phyloP scores from a whole-genome alignment of 2,113 vertebrate species.

The Strix aluco region DNA sequence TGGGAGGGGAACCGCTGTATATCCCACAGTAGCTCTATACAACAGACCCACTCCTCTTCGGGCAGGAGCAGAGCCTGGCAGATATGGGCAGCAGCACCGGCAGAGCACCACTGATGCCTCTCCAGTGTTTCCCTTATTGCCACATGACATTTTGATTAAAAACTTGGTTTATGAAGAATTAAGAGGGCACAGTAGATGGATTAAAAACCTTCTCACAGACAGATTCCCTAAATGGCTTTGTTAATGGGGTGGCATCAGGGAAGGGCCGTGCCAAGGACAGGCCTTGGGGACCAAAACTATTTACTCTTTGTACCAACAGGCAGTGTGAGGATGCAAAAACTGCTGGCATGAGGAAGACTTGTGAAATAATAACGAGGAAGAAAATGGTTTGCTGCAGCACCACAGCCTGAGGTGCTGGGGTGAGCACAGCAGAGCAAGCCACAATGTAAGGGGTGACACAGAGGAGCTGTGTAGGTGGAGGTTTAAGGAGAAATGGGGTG shows the following conservation, averaged over 20 bases:
- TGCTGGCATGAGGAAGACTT: not conserved
- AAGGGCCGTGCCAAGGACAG: not conserved
- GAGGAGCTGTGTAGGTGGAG: too few relatives aligned
- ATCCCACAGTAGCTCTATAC: not conserved
- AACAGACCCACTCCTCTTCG: not conserved
- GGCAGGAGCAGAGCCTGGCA: not conserved
- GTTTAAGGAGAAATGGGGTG: not conserved
- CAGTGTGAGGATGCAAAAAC: not conserved
- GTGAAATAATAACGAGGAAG: not conserved
- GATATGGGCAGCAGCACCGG: not conserved
- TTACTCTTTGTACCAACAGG: not conserved
- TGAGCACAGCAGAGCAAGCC: not conserved
- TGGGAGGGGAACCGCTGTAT: rapidly evolving
- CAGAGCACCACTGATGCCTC: not conserved
- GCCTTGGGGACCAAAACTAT: not conserved
- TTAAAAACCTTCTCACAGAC: not conserved
- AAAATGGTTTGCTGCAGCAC: not conserved
- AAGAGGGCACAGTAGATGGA: constrained; percentile 16
- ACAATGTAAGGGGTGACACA: not conserved
- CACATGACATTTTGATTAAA: constrained; percentile 41
- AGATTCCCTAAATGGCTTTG: not conserved
- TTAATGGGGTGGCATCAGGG: not conserved
- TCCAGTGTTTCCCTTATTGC: not conserved
- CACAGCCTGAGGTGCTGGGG: not conserved
- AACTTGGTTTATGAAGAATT: constrained; percentile 33